Evolutionary conservation across 30 jellyfish, hydroid and myxozoan species (phyloP).

Genomic region (Nemopilema nomurai): DNA sequence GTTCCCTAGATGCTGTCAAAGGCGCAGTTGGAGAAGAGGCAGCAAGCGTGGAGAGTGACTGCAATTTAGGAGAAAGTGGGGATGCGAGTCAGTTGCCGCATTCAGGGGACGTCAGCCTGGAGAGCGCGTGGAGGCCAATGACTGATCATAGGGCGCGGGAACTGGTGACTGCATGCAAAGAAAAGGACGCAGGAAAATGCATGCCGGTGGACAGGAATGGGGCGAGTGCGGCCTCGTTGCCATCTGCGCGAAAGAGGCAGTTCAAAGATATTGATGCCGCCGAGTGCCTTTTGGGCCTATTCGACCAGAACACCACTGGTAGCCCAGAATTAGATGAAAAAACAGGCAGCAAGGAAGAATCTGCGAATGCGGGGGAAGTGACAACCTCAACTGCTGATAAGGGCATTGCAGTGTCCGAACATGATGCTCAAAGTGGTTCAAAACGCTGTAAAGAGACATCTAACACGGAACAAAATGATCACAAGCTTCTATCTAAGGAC

Average conservation of each 20-base stretch:
- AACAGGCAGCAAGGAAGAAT: background rate
- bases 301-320: background rate
- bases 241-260: background rate
- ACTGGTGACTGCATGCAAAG: too few relatives aligned
- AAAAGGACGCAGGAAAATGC: too few relatives aligned
- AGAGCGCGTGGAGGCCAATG: too few relatives aligned
- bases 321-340: background rate
- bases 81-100: background rate
- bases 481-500: background rate
- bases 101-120: background rate
- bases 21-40: background rate
- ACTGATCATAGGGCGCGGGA: background rate
- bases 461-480: background rate
- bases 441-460: too few relatives aligned
- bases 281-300: constrained; percentile 22
- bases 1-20: background rate
- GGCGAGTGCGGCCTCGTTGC: background rate
- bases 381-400: background rate
- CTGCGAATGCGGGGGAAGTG: background rate
- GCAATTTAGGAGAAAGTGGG: background rate
- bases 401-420: background rate
- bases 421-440: background rate
- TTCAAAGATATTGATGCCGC: constrained; percentile 40
- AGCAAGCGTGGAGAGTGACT: background rate
- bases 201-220: background rate